phyloP scores from a whole-genome alignment of 2,113 vertebrate genomes.

The Lamprotornis superbus region DNA sequence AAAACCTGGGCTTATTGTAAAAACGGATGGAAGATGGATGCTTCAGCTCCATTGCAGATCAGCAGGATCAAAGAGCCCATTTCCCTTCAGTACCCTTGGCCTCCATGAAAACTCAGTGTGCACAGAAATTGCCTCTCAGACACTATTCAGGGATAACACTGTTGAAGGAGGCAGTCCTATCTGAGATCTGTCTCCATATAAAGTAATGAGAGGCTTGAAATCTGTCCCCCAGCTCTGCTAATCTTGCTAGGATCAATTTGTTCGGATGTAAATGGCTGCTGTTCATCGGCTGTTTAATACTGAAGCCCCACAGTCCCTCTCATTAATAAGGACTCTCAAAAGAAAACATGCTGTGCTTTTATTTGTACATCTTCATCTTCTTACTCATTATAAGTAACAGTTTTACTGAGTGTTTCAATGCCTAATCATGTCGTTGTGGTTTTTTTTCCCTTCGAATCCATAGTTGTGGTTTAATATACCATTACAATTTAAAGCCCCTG shows the following conservation, averaged over 20 bases:
- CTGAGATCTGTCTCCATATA: not conserved
- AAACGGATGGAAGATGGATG: not conserved
- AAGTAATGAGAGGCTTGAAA: conserved; percentile 19
- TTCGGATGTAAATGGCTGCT: not conserved
- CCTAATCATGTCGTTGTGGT: conserved; percentile 18
- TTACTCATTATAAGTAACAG: conserved; percentile 56
- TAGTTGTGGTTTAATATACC: conserved; percentile 57
- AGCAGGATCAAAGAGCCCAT: not conserved
- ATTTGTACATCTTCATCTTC: conserved; percentile 62
- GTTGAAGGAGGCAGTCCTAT: not conserved
- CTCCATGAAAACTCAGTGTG: not conserved
- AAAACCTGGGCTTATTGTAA: not conserved
- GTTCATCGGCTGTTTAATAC: not conserved
- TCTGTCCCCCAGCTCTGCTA: conserved; percentile 48
- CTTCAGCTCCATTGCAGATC: not conserved
- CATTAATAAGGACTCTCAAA: conserved; percentile 45
- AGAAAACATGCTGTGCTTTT: conserved; percentile 54
- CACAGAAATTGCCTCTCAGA: not conserved
- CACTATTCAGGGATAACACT: not conserved
- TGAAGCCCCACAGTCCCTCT: conserved; percentile 16
- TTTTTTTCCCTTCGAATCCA: conserved; percentile 9
- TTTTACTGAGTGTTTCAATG: conserved; percentile 55
- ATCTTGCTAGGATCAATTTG: conserved; percentile 27
- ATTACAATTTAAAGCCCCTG: conserved; percentile 65
- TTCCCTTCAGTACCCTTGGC: not conserved